Evolutionary conservation across 2,888 invertebrate genomes (phyloP).

Genomic region (Microplitis deprimator): DNA sequence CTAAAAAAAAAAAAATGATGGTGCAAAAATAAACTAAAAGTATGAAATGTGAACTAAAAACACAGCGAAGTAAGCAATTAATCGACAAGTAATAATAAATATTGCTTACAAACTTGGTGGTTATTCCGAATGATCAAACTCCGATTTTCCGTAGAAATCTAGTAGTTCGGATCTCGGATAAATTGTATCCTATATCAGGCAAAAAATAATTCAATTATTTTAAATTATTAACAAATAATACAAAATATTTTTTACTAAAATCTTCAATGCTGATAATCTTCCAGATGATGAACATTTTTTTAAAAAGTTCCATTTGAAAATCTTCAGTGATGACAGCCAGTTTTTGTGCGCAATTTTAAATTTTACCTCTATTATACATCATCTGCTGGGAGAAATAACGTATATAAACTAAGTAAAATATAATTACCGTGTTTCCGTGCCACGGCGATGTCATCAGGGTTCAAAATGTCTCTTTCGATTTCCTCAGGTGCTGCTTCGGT

Average conservation of each 20-base stretch:
- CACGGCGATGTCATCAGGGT: constrained; percentile 58
- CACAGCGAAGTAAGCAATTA: not conserved
- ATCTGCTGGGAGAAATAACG: not conserved
- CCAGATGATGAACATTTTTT: constrained; percentile 3
- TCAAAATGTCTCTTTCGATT: constrained; percentile 55
- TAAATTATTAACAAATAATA: not conserved
- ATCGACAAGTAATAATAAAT: not conserved
- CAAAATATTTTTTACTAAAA: not conserved
- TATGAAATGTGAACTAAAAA: not conserved
- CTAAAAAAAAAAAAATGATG: not conserved
- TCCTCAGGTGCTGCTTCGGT: constrained; percentile 36
- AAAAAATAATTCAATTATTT: not conserved
- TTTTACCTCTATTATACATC: not conserved
- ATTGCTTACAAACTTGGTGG: not conserved
- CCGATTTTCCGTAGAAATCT: not conserved
- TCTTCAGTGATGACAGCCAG: not conserved
- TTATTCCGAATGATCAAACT: not conserved
- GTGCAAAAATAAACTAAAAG: not conserved
- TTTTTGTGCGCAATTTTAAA: not conserved
- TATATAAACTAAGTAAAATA: not conserved
- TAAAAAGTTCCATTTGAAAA: not conserved
- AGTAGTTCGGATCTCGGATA: not conserved
- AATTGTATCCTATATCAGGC: not conserved
- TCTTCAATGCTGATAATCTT: not conserved
- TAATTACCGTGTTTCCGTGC: constrained; percentile 60